Base-by-base conservation (phyloP, 2,113 vertebrate genomes). In the Tangachromis dhanisi region DNA sequence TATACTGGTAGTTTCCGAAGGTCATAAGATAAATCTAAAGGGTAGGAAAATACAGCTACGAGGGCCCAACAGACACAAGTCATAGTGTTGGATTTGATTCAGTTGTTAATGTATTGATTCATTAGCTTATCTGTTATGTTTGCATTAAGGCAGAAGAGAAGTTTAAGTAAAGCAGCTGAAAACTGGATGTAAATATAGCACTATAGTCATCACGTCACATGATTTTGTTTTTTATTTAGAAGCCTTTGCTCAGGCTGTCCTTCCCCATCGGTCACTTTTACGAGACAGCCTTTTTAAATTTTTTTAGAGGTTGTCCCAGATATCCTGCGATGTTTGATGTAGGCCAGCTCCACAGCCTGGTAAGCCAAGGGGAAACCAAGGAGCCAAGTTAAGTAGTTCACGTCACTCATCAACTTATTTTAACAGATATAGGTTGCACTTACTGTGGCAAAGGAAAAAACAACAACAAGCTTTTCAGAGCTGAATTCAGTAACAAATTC, bases 331-430 rank as follows among this genome's bases (percentile, higher is more conserved):
- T 42, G 8, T 93, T 90, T 92, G 86, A 95, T 95, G 81, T 95
- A 95, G 95, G 95, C 91, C 95, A 93, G 87, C 92, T 91, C 89
- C 84, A 54, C 94, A 90, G 91, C 91, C 92, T 85, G 91, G 93
- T 86, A 92, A 66, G 92, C 88, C 86, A 90, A 91, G 81, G 91
- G 93, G 94, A 92, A 93, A 95, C 92, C 87, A 91, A 94, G 94
- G 90, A 93, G 90, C 92, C 92, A 84, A 90, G 81, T 90, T 93
- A 96, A 96, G 93, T 96, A 90, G 92, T 94, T 95, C 95, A 95
- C 90, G 92, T 96, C 94, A 95, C 89, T 92, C 92, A 87, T 91
- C 81, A 88, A 93, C 93, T 93, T 89, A 86, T 92, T 93, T 92
- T 66, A 90, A 90, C 91, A 93, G 80, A 93, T 83, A 89, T 57